phyloP scores from a whole-genome alignment of 2,888 invertebrate species.

The Perizoma flavofasciatum region DNA sequence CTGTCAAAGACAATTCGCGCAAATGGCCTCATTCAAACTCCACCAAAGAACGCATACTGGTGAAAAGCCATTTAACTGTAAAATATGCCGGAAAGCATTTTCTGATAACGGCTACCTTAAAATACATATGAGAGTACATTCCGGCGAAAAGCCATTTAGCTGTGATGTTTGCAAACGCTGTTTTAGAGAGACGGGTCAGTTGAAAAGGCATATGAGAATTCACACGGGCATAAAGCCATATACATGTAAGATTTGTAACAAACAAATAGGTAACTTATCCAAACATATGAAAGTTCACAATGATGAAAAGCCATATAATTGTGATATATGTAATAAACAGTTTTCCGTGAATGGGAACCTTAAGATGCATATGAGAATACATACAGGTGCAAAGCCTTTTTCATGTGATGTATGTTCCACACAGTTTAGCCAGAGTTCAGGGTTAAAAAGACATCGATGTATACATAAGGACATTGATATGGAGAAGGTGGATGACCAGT shows the following conservation, averaged over 20 bases:
- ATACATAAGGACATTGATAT: slow-evolving; percentile 35
- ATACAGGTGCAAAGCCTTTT: slow-evolving; percentile 55
- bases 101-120: slow-evolving; percentile 75
- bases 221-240: slow-evolving; percentile 71
- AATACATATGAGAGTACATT: slow-evolving; percentile 73
- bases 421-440: slow-evolving; percentile 59
- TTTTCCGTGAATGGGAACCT: slow-evolving; percentile 61
- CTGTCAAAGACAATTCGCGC: slow-evolving; percentile 68
- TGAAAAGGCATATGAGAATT: slow-evolving; percentile 68
- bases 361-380: slow-evolving; percentile 61
- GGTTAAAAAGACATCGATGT: slow-evolving; percentile 58
- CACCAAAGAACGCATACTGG: slow-evolving; percentile 74
- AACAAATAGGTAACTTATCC: slow-evolving; percentile 70
- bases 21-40: slow-evolving; percentile 72
- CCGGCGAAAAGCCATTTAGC: slow-evolving; percentile 66
- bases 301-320: slow-evolving; percentile 57
- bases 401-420: slow-evolving; percentile 54
- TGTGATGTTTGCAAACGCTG: slow-evolving; percentile 69
- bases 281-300: slow-evolving; percentile 73
- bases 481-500: background rate
- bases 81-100: slow-evolving; percentile 71
- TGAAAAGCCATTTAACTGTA: slow-evolving; percentile 64
- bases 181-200: slow-evolving; percentile 68
- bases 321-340: slow-evolving; percentile 61
- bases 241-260: slow-evolving; percentile 73